phyloP scores from a whole-genome alignment of 2,113 vertebrate genomes.

The Cheirogaleus medius region DNA sequence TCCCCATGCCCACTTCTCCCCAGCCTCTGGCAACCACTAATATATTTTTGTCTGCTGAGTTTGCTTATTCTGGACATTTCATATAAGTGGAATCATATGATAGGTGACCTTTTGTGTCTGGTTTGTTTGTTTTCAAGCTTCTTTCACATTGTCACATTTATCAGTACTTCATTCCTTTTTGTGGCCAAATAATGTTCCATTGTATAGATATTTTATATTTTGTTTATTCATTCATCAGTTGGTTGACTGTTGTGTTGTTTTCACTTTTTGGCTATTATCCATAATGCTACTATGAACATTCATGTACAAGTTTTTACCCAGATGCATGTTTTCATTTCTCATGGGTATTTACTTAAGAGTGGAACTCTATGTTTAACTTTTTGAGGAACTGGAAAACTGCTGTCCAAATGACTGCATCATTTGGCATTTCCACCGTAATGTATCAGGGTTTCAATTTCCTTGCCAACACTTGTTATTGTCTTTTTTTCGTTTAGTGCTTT shows the following conservation, averaged over 20 bases:
- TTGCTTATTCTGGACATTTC: no score
- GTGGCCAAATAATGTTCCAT: not conserved
- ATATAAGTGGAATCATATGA: no score
- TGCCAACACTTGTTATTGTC: not conserved
- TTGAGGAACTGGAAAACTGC: not conserved
- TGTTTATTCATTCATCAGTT: no score
- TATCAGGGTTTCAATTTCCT: not conserved
- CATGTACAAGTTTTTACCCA: no score
- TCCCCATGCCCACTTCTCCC: no score
- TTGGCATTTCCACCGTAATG: not conserved
- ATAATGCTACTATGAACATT: no score
- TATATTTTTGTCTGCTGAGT: no score
- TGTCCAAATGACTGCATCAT: not conserved
- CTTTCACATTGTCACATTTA: not conserved
- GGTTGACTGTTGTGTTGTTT: no score
- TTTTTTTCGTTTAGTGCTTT: not conserved
- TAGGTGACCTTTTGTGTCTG: not conserved
- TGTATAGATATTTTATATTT: no score
- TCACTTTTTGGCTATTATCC: no score
- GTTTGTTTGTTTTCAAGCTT: constrained; percentile 10
- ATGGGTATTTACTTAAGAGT: not conserved
- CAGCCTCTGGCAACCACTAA: no score
- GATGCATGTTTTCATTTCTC: no score
- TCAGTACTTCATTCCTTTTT: not conserved
- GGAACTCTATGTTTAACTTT: not conserved